Base-by-base conservation (phyloP, 2,888 invertebrate species). In the Phymatocera aterrima region DNA sequence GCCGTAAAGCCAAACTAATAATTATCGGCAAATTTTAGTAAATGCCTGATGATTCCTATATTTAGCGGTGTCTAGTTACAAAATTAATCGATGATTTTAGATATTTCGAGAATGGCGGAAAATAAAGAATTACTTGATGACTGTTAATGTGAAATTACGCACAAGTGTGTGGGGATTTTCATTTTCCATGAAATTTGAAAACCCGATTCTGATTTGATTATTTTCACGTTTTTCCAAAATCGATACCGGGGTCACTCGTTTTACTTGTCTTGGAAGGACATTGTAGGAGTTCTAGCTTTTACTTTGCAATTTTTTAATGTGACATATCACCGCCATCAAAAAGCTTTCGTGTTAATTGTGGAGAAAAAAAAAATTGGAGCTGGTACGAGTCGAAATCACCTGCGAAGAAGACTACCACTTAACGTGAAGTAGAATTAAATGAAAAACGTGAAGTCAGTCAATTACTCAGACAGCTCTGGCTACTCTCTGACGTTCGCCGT, bases 291-390 rank as follows among this genome's bases (percentile, higher is more conserved):
- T 60, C 31, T 37, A 43, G n/a, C n/a, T n/a, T n/a, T 43, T 12
- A 43, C 43, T 43, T 43, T 43, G 43, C 43, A 43, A 43, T 18
- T 21, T 31, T 34, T 18, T 8, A 10, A 10, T 15, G 34, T 68
- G 46, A 46, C 28, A 43, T 15, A 43, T 68, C 68, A 68, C 1
- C 43, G n/a, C n/a, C 15, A 46, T 46, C 46, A 46, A 46, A 46
- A 68, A 28, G 68, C 28, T 68, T 46, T 46, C 68, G 24, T 46
- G 68, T n/a, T 43, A 68, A 68, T 68, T 68, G 43, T 24, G 60
- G 8, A n/a, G 46, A 21, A 3, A 28, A 6, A 46, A 43, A 68
- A 68, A 68, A 68, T 46, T 15, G 40, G 43, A 46, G 24, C 68
- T 43, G 68, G 15, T 46, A 43, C 43, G 15, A 6, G 40, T 2